Evolutionary conservation across 1,140 invertebrate species (phyloP), one percentile per base, ranked within the genome.

Genomic region (Zaprionus ghesquierei): DNA sequence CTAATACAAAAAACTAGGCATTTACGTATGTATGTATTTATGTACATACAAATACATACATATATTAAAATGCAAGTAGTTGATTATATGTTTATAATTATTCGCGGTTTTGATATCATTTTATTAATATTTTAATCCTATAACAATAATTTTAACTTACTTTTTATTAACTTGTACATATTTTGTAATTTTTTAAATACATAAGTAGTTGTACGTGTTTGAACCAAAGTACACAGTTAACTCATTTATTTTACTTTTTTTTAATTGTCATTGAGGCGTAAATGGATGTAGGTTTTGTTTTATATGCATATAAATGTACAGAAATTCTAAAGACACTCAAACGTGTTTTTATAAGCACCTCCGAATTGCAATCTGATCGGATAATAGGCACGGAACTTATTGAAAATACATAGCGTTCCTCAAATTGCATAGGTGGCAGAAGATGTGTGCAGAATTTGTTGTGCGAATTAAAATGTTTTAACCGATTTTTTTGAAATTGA

Each of bases 201-300:
- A 49, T 69, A 73, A 3, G 2, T 29, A 6, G 5, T 6, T 29
- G 27, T 25, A n/a, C 27, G 71, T 74, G 53, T 20, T 58, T 75
- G 31, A 25, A 59, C 59, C n/a, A 58, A 69, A 53, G 55, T 64
- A 59, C 54, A 70, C 49, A 51, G 27, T 55, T 56, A 75, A 75
- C 69, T 65, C 61, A 59, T 64, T 75, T 60, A 65, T 71, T 31
- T 61, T 70, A 64, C 49, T 62, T 51, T 64, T n/a, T 54, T 13
- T 23, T 50, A 54, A 54, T 63, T 60, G 15, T 31, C 20, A 5
- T 44, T 23, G 5, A 38, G 12, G 31, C 35, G 23, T 56, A 13
- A 22, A 12, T 6, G n/a, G 9, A 13, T 9, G 4, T 31, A 12
- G n/a, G 50, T 50, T n/a, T 58, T 35, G 3, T 53, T 25, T 15